A percentile compares a stretch with the other conserved stretches of the same genome.
Conservation (phyloP, 2,113 vertebrate genomes). For the Indicator maculatus region DNA sequence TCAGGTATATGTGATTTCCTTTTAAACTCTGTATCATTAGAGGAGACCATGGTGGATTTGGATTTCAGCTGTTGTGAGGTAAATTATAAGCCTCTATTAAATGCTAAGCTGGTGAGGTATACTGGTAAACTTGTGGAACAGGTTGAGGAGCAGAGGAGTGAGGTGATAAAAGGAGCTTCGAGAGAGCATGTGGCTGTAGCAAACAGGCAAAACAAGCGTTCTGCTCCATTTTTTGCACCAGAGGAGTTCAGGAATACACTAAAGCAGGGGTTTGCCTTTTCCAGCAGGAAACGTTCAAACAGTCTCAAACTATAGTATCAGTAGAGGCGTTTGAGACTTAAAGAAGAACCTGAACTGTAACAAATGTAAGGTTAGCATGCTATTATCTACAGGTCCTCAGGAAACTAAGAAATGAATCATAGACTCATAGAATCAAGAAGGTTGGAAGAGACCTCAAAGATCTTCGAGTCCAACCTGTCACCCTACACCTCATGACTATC, state of each 20-base stretch:
- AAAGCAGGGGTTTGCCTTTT: neutral
- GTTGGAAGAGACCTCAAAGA: no score
- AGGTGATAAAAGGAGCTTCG: neutral
- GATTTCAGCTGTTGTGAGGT: neutral
- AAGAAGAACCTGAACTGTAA: neutral
- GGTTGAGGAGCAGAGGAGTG: neutral
- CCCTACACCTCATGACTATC: no score
- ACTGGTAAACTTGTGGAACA: neutral
- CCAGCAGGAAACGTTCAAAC: neutral
- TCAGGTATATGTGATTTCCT: neutral
- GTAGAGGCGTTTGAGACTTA: neutral
- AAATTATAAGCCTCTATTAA: neutral
- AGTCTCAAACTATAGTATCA: neutral
- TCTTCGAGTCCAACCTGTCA: no score
- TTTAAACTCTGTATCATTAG: neutral
- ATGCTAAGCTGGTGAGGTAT: neutral
- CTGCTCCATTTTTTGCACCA: neutral
- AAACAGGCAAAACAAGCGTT: neutral
- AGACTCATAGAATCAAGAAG: no score
- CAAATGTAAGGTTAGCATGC: neutral
- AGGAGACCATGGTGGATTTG: neutral
- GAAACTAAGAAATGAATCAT: neutral
- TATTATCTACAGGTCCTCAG: neutral
- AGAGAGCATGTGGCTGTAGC: rapidly evolving
- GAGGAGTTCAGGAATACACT: rapidly evolving